Evolutionary conservation across 1,140 invertebrate genomes (phyloP).

Genomic region (Magallana gigas): DNA sequence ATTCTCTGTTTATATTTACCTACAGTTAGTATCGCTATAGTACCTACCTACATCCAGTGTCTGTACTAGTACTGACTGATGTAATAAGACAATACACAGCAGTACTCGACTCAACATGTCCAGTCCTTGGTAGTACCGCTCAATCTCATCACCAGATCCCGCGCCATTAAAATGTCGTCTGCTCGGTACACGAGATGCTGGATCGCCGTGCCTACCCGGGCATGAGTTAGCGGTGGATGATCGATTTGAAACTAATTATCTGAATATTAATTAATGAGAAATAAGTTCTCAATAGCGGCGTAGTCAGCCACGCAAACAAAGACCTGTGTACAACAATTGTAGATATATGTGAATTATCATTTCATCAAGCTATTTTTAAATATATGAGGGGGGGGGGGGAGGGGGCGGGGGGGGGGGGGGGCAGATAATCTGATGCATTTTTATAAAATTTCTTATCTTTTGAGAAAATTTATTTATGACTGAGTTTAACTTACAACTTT

Average conservation of each 20-base stretch:
- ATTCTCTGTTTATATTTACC: background rate
- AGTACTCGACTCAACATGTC: background rate
- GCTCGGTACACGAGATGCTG: background rate
- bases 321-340: too few relatives aligned
- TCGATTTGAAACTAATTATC: slow-evolving; percentile 34
- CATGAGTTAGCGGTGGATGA: background rate
- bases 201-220: background rate
- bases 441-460: too few relatives aligned
- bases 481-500: too few relatives aligned
- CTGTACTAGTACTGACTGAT: background rate
- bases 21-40: background rate
- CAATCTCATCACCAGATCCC: background rate
- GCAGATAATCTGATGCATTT: too few relatives aligned
- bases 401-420: too few relatives aligned
- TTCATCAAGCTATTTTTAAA: too few relatives aligned
- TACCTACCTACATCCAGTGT: slow-evolving; percentile 8
- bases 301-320: background rate
- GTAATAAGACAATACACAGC: background rate
- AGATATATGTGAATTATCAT: too few relatives aligned
- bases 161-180: slow-evolving; percentile 23
- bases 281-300: background rate
- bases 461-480: too few relatives aligned
- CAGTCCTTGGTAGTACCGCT: background rate
- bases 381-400: too few relatives aligned
- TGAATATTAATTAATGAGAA: slow-evolving; percentile 26